Base-by-base conservation (phyloP, 2,797 vertebrate genomes). In the Bradypus variegatus region DNA sequence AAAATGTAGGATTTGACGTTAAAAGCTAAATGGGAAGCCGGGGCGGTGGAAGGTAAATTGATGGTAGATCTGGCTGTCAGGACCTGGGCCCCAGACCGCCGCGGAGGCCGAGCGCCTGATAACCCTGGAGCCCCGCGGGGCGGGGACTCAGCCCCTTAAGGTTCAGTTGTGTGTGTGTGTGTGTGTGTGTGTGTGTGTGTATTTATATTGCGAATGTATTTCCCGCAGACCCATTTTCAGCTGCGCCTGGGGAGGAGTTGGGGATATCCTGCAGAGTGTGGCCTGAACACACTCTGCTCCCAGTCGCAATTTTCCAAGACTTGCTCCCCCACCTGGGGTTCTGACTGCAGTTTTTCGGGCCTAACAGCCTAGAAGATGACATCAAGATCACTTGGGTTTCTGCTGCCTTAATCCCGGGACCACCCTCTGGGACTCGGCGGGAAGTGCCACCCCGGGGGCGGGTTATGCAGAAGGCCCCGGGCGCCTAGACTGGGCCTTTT, bases 1-100 rank as follows among this genome's bases (percentile, higher is more conserved):
- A 98, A 98, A 98, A 98, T 98, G 98, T 97, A 97, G 97, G 96
- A 97, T 98, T 97, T 98, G 98, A 98, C 98, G 97, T 98, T 98
- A 98, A 98, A 98, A 98, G 98, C 98, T 98, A 97, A 98, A 97
- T 97, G 97, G 96, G 96, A 96, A 97, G 97, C 97, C 96, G 91
- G 96, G 96, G 96, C 95, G 95, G 96, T 79, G 70, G 96, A 97
- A 97, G 97, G 98, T 97, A 97, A 98, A 98, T 98, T 97, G 97
- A 98, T 98, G 97, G 97, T 96, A 90, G 96, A 97, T 93, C 96
- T 97, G 95, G 97, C 97, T 98, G 97, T 97, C 98, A 98, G 96
- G 94, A 93, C 94, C 95, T 36, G 94, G 96, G 97, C 96, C 97
- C 96, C 96, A 96, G 96, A 96, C 96, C 95, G 94, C 93, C 13